These are phyloP conservation scores for Macaria liturata DNA, from an alignment of 2,888 invertebrate species.

Conservation along the genomic window DNA sequence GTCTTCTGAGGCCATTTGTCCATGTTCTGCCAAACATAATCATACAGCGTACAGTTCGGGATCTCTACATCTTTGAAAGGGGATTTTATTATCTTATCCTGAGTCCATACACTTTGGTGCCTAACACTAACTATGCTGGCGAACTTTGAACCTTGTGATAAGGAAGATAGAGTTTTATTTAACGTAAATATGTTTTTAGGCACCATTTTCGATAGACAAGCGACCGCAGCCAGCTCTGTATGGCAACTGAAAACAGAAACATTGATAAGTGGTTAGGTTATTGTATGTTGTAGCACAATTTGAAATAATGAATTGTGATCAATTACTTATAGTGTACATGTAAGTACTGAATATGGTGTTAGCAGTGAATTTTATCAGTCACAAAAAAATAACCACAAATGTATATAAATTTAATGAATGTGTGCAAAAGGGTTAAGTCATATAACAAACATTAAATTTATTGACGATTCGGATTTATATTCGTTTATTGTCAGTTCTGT, in stretches of 20 bases:
- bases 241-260: conserved; percentile 21
- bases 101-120: conserved; percentile 60
- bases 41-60: conserved; percentile 81
- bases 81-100: conserved; percentile 69
- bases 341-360: no score
- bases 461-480: no score
- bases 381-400: no score
- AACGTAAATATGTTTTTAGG: conserved; percentile 50
- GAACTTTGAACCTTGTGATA: conserved; percentile 45
- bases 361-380: no score
- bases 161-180: conserved; percentile 46
- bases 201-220: conserved; percentile 37
- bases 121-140: conserved; percentile 42
- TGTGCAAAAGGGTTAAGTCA: no score
- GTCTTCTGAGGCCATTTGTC: conserved; percentile 86
- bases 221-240: neutral
- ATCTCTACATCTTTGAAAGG: conserved; percentile 76
- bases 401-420: no score
- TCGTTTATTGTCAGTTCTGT: no score
- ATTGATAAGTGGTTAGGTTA: conserved; percentile 1
- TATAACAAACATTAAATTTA: no score
- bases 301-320: no score
- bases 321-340: no score
- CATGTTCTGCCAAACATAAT: conserved; percentile 85
- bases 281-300: no score